Evolutionary conservation across 2,113 vertebrate species (phyloP), one percentile per base, ranked within the genome.

Genomic region (Leucopsar rothschildi): DNA sequence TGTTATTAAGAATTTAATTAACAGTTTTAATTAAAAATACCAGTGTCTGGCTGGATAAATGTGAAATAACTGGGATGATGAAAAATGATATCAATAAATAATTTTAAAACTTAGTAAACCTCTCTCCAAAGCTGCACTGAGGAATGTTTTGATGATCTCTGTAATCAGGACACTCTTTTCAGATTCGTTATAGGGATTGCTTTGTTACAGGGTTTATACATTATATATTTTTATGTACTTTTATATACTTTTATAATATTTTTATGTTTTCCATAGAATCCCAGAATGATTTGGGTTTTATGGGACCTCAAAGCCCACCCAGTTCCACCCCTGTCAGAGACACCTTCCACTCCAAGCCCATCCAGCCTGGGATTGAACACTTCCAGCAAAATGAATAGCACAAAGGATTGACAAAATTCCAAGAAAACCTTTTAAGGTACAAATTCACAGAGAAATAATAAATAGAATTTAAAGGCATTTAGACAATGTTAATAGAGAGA

Each of bases 1-100:
- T 94, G 59, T 88, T 61, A 71, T 91, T 61, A 77, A 64, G 31
- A 83, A 78, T 47, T 87, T 84, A 78, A 82, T 89, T 84, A 95
- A 70, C 55, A 63, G 39, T 75, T 94, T 52, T 86, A 89, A 91
- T 96, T 65, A 69, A 79, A 73, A 85, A 88, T 66, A 78, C 42
- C 28, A 65, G 14, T 71, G 4, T 95, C 86, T 88, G 72, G 35
- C 21, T 52, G 78, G 37, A 42, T 66, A 82, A 65, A 94, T 44
- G 42, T 31, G 71, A 85, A 90, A 68, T 49, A 63, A 27, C 45
- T 45, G 37, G 29, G 73, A 79, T 17, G 28, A 77, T 73, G 42
- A 70, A 93, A 88, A 91, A 56, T 29, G 6, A 76, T 39, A 79
- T 19, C 40, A 89, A 31, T 60, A 76, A 78, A 79, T 85, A 76